Evolutionary conservation across 1,140 invertebrate genomes (phyloP).

Genomic region (Acromyrmex echinatior): DNA sequence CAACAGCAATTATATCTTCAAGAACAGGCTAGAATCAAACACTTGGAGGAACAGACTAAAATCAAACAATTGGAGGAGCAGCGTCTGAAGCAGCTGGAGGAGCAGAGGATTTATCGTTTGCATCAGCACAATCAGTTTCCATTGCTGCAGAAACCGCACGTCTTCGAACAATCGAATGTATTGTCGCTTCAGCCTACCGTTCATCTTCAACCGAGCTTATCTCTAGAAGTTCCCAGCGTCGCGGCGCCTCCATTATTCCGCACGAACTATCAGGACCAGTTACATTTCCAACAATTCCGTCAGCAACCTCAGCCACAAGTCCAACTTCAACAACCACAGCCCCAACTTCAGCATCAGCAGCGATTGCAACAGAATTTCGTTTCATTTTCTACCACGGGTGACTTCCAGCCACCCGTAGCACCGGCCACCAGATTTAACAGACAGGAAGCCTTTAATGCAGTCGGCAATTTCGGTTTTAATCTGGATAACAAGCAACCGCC

Average conservation of each 20-base stretch:
- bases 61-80: constrained; percentile 83
- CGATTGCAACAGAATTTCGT: constrained; percentile 86
- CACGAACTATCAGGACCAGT: constrained; percentile 65
- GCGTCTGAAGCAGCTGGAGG: constrained; percentile 69
- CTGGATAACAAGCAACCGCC: constrained; percentile 76
- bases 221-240: constrained; percentile 81
- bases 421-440: constrained; percentile 86
- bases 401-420: constrained; percentile 85
- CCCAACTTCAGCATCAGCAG: constrained; percentile 84
- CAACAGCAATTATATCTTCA: constrained; percentile 86
- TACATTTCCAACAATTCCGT: constrained; percentile 81
- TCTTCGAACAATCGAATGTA: constrained; percentile 80
- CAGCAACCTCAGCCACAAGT: constrained; percentile 80
- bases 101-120: constrained; percentile 70
- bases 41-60: constrained; percentile 80
- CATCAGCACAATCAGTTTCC: constrained; percentile 78
- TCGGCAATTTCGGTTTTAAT: constrained; percentile 88
- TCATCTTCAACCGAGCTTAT: constrained; percentile 84
- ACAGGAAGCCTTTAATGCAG: constrained; percentile 84
- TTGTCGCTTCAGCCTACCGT: constrained; percentile 75
- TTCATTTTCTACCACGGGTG: constrained; percentile 79
- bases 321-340: constrained; percentile 59
- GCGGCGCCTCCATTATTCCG: constrained; percentile 76
- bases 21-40: constrained; percentile 85
- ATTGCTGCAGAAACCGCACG: constrained; percentile 77